A percentile compares a stretch with the other conserved stretches of the same genome.
Evolutionary conservation across 2,888 invertebrate genomes (phyloP).

Genomic region (Erpobdella octoculata): DNA sequence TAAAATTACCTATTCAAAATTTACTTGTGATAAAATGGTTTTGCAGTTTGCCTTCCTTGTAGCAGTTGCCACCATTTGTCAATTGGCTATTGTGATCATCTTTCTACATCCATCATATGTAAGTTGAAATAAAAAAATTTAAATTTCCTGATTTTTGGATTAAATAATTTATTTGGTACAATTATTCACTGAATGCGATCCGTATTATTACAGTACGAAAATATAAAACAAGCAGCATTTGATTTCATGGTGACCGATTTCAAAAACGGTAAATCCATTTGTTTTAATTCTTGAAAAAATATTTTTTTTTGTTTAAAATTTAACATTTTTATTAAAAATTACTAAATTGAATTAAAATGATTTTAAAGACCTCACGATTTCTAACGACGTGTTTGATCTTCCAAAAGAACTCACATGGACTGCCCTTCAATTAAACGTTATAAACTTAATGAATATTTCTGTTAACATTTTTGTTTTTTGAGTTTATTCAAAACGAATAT

Average conservation of each 20-base stretch:
- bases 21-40: neutral
- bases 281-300: neutral
- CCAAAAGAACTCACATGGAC: slow-evolving; percentile 3
- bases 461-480: too few species aligned
- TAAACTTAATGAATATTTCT: too few species aligned
- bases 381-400: neutral
- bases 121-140: too few species aligned
- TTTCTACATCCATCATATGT: neutral
- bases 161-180: too few species aligned
- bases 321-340: neutral
- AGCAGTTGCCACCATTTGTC: neutral
- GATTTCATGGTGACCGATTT: too few species aligned
- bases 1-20: too few species aligned
- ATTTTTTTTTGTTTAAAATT: neutral
- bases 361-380: slow-evolving; percentile 13
- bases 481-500: too few species aligned
- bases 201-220: too few species aligned
- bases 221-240: too few species aligned
- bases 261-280: neutral
- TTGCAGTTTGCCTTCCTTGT: neutral
- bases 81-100: neutral
- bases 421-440: slow-evolving; percentile 2
- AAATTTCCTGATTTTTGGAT: too few species aligned
- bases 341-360: neutral
- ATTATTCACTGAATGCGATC: too few species aligned